Base-by-base conservation (phyloP, 2,113 vertebrate genomes). In the Platysteira castanea region DNA sequence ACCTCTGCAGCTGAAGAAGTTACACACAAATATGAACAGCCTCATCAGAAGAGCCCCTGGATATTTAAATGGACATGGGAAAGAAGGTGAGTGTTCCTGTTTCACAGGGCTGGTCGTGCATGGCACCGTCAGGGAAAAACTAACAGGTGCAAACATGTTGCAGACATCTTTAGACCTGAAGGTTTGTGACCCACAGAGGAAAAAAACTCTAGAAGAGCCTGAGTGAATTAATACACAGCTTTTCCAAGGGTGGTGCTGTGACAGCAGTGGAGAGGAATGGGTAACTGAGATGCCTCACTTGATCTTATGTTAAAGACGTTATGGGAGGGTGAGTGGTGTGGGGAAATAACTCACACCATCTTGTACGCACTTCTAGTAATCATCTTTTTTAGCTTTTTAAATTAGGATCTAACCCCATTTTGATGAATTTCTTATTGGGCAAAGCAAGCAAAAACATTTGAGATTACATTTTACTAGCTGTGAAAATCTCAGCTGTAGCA, bases 61-160 rank as follows among this genome's bases (percentile, higher is more conserved):
- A 11, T 79, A 30, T 52, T 64, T 65, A 80, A 77, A 67, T 3
- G 3, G 14, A 35, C 8, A 13, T 2, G 30, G 46, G 12, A 20
- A 73, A 91, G 37, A 9, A 24, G 4, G 33, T n/a, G 24, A 4
- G 8, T 56, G 27, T 27, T 68, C 50, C 17, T 74, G 39, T 31
- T 26, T 63, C 24, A 13, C 0, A 0, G 6, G 13, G 15, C 24
- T 71, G 49, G 9, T 44, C 0, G 0, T 30, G 26, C 5, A 13
- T 8, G 27, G 42, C 27, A 41, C 17, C 4, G 0, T 27, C 35
- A 79, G 28, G 18, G 70, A 90, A 77, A 53, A 67, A 24, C 4
- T 13, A 60, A 56, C 7, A 37, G 27, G 12, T 50, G 39, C 9
- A 68, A 85, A 84, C 1, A 2, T 3, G 3, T 24, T 60, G 59